Conservation (phyloP, 2,888 invertebrate species). For the Drosophila atripex region DNA sequence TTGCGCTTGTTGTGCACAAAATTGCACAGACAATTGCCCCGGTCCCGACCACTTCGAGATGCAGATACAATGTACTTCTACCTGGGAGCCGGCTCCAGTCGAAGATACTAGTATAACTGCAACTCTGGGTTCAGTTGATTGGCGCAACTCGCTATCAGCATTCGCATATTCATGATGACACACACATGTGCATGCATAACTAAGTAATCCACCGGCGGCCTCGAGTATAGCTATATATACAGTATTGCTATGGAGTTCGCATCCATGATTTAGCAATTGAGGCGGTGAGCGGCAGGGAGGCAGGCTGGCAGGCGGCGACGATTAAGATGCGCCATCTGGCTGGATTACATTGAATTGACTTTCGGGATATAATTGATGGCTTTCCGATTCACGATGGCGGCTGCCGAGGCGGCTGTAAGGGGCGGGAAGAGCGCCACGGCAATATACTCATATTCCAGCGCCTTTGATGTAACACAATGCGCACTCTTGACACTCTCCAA, state of each 20-base stretch:
- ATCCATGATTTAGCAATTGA: constrained; percentile 51
- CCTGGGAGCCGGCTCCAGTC: not conserved
- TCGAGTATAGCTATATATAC: not conserved
- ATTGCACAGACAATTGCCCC: constrained; percentile 70
- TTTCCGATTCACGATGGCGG: constrained; percentile 41
- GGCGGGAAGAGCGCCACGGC: not conserved
- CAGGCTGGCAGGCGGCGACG: constrained; percentile 24
- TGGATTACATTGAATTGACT: constrained; percentile 69
- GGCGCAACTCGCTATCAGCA: constrained; percentile 38
- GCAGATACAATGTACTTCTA: constrained; percentile 24
- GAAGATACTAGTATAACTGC: constrained; percentile 1
- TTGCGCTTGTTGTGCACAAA: constrained; percentile 52
- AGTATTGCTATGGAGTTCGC: constrained; percentile 14
- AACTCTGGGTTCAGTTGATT: constrained; percentile 35
- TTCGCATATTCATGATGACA: constrained; percentile 72
- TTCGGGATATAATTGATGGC: constrained; percentile 64
- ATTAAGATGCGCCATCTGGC: constrained; percentile 60
- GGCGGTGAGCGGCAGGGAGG: constrained; percentile 41
- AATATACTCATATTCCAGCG: constrained; percentile 14
- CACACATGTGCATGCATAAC: constrained; percentile 70
- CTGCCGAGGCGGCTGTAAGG: constrained; percentile 23
- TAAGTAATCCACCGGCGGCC: constrained; percentile 42
- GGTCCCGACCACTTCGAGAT: constrained; percentile 20
- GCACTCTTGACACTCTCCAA: constrained; percentile 57
- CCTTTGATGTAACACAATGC: constrained; percentile 58